These are phyloP conservation scores for Steinernema scapterisci DNA, from an alignment of 2,888 invertebrate species.

Conservation along the genomic window DNA sequence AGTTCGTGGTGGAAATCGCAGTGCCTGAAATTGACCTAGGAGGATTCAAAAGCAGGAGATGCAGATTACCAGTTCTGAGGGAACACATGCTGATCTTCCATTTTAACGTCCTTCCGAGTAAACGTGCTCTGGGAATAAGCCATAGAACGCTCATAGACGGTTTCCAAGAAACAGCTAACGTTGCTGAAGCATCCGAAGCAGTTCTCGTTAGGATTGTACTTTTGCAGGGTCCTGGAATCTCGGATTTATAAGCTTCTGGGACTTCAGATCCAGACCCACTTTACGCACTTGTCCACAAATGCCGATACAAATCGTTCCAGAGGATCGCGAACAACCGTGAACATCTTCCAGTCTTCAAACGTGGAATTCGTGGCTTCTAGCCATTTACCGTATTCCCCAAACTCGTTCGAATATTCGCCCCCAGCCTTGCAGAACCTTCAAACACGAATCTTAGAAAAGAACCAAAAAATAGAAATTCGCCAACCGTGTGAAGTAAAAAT, in stretches of 20 bases:
- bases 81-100: slow-evolving; percentile 44
- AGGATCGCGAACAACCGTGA: slow-evolving; percentile 53
- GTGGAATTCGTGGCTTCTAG: slow-evolving; percentile 36
- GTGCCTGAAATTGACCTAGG: slow-evolving; percentile 22
- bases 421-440: too few relatives aligned
- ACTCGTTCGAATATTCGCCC: too few relatives aligned
- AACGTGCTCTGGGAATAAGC: background rate
- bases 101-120: background rate
- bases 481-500: background rate
- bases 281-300: slow-evolving; percentile 53
- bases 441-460: too few relatives aligned
- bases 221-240: background rate
- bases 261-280: slow-evolving; percentile 35
- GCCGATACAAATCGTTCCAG: slow-evolving; percentile 53
- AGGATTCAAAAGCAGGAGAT: background rate
- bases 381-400: too few relatives aligned
- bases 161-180: background rate
- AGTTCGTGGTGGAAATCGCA: slow-evolving; percentile 25
- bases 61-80: slow-evolving; percentile 53
- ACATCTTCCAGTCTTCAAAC: slow-evolving; percentile 35
- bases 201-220: background rate
- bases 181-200: background rate
- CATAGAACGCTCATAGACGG: background rate
- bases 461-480: too few relatives aligned
- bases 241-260: background rate